Percentiles rank a stretch among this genome's conserved stretches.
phyloP scores from a whole-genome alignment of 2,113 vertebrate genomes.

The Rynchops niger region DNA sequence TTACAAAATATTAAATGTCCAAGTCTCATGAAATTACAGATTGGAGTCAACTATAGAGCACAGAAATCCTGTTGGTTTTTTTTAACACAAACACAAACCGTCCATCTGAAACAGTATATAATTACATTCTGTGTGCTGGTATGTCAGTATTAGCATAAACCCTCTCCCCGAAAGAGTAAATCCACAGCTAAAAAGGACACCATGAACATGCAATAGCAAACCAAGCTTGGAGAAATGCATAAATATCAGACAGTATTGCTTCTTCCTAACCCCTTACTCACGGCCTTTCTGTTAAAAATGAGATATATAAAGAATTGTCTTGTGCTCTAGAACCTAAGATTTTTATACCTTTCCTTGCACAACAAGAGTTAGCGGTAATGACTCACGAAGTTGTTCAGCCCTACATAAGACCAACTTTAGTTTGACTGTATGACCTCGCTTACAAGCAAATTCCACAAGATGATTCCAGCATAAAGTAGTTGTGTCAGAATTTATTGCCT shows the following conservation, averaged over 20 bases:
- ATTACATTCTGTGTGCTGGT: neutral
- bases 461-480: neutral
- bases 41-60: neutral
- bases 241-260: neutral
- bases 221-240: neutral
- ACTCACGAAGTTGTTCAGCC: constrained; percentile 25
- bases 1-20: neutral
- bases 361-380: neutral
- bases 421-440: constrained; percentile 22
- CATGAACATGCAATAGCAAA: neutral
- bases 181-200: neutral
- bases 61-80: neutral
- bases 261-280: neutral
- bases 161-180: neutral
- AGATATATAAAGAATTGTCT: neutral
- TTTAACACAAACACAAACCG: neutral
- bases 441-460: constrained; percentile 17
- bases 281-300: neutral
- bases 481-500: neutral
- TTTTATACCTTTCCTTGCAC: neutral
- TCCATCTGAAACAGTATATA: neutral
- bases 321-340: neutral
- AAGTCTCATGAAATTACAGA: neutral
- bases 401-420: neutral
- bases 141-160: neutral